Conservation (phyloP, 1,140 invertebrate species). For the Leguminivora glycinivorella region DNA sequence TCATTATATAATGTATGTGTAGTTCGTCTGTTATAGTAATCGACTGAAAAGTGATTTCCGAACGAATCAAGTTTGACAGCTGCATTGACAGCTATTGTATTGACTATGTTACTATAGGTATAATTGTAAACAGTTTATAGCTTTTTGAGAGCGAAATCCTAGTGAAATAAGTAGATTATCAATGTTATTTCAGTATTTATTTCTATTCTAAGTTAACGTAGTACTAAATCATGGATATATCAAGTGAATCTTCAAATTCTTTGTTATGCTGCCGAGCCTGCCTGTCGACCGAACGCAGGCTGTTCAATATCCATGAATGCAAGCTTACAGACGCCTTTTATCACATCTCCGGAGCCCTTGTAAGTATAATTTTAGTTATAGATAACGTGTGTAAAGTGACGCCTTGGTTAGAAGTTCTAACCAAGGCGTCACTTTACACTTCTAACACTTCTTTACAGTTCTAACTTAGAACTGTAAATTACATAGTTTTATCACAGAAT, state of each 20-base stretch:
- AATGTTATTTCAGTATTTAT: background rate
- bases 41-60: background rate
- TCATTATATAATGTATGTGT: no score
- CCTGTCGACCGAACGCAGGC: background rate
- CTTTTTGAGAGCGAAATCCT: background rate
- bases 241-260: background rate
- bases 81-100: background rate
- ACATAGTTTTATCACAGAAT: no score
- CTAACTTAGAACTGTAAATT: no score
- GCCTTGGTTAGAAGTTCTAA: background rate
- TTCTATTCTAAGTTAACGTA: background rate
- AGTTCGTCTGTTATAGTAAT: background rate
- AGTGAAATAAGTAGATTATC: background rate
- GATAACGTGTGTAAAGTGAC: background rate
- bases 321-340: background rate
- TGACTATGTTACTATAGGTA: background rate
- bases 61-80: background rate
- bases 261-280: background rate
- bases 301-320: conserved; percentile 1
- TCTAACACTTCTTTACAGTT: no score
- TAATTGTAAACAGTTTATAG: background rate
- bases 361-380: background rate
- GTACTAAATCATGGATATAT: background rate
- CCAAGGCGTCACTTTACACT: no score
- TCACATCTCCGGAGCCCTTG: background rate